Percentiles rank a stretch among this genome's conserved stretches.
phyloP scores from a whole-genome alignment of 1,140 invertebrate species.

The Diploscapter pachys region DNA sequence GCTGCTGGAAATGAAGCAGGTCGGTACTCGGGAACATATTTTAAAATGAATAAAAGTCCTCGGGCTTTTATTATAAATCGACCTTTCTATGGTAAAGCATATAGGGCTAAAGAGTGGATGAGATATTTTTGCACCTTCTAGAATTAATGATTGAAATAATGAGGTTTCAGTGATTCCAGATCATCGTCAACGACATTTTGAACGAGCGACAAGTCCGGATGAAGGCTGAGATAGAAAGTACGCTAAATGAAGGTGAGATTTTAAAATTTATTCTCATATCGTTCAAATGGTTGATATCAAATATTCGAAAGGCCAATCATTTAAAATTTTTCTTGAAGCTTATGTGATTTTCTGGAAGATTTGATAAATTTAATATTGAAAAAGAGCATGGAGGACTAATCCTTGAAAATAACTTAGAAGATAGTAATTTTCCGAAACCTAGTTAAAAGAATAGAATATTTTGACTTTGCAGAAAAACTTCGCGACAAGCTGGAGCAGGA shows the following conservation, averaged over 20 bases:
- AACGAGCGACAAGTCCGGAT: conserved; percentile 20
- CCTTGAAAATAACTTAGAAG: no score
- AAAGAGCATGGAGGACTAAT: no score
- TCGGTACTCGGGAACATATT: not conserved
- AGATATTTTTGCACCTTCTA: no score
- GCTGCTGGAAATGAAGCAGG: conserved; percentile 20
- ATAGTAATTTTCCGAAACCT: no score
- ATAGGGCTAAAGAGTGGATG: no score
- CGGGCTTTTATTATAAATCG: not conserved
- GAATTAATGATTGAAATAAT: not conserved
- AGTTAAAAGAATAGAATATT: not conserved
- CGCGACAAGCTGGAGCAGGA: conserved; percentile 10
- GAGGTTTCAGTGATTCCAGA: conserved; percentile 7
- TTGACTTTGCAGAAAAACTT: conserved; percentile 10
- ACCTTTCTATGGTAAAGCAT: no score
- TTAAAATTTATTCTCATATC: not conserved
- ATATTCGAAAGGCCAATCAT: not conserved
- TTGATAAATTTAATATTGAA: no score
- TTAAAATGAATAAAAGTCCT: not conserved
- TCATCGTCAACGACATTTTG: conserved; percentile 17
- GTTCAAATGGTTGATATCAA: not conserved
- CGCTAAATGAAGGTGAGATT: conserved; percentile 19
- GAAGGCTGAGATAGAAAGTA: conserved; percentile 18
- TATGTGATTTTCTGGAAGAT: no score
- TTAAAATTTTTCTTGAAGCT: no score